phyloP scores from a whole-genome alignment of 2,888 invertebrate genomes.

The Epirrhoe tristata region DNA sequence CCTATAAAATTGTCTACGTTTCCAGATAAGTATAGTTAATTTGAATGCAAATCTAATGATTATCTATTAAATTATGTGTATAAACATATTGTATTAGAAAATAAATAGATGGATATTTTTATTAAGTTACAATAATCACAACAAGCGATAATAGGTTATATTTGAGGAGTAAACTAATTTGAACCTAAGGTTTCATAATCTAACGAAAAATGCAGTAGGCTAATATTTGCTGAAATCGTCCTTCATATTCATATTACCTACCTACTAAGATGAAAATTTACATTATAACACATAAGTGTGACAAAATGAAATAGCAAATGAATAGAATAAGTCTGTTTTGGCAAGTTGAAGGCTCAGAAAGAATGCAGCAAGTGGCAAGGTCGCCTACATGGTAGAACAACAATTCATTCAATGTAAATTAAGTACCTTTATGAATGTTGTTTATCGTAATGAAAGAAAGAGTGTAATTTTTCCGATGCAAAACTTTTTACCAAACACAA shows the following conservation, averaged over 20 bases:
- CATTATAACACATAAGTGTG: too few species aligned
- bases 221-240: too few species aligned
- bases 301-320: background rate
- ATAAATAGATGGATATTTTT: background rate
- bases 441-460: conserved; percentile 6
- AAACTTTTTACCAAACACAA: background rate
- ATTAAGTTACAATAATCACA: too few species aligned
- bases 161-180: too few species aligned
- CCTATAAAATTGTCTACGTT: background rate
- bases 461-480: background rate
- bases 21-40: background rate
- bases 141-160: too few species aligned
- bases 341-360: conserved; percentile 56
- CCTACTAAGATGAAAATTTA: too few species aligned
- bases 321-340: conserved; percentile 43
- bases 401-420: conserved; percentile 46
- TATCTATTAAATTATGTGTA: background rate
- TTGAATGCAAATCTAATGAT: background rate
- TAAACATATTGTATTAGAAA: background rate
- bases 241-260: too few species aligned
- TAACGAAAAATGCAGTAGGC: too few species aligned
- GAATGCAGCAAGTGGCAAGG: conserved; percentile 58
- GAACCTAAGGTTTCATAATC: too few species aligned
- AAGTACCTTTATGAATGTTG: conserved; percentile 13
- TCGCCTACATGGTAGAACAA: conserved; percentile 48